Base-by-base conservation (phyloP, 2,113 vertebrate genomes). In the Stegastes partitus region DNA sequence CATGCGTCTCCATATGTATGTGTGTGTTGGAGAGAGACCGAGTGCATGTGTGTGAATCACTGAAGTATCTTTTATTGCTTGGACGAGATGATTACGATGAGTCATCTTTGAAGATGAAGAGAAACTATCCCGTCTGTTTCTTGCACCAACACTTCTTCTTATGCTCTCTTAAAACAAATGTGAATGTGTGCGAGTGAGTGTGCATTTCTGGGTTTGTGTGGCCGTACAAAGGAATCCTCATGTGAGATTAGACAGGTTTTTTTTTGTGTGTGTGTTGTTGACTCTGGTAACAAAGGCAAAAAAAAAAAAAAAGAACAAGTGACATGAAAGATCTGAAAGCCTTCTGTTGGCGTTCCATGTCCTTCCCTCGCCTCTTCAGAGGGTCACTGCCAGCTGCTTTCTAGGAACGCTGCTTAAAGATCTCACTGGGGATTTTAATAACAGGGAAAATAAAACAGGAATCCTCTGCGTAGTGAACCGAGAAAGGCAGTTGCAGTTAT, bases 101-200 rank as follows among this genome's bases (percentile, higher is more conserved):
- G 37, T 77, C 70, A 77, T 62, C n/a, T 87, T 86, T 81, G 66
- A 89, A 83, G 67, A 81, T 81, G 70, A 87, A 79, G 57, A 77
- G 45, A 69, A 78, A 68, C 42, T 54, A 26, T 69, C 61, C 49
- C 69, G 55, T 77, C 56, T 79, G 56, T 79, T 76, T 61, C 61
- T 66, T 74, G 69, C 67, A 77, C 72, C 57, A 79, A n/a, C 37
- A 70, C 39, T 55, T 68, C 39, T 55, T 68, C 50, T 67, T 19
- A 18, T 74, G 55, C 25, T 73, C 50, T 47, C 34, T 26, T 72
- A 25, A 69, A 86, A 82, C 56, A 58, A 68, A 67, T 55, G 42
- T 15, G 42, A 4, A 34, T 62, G 58, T 72, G 10, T 75, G 8
- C 44, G 28, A 56, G 47, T 25, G 2, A 21, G 53, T 54, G 51